Evolutionary conservation across 2,888 invertebrate species (phyloP), one percentile per base, ranked within the genome.

Genomic region (Tipula confusa): DNA sequence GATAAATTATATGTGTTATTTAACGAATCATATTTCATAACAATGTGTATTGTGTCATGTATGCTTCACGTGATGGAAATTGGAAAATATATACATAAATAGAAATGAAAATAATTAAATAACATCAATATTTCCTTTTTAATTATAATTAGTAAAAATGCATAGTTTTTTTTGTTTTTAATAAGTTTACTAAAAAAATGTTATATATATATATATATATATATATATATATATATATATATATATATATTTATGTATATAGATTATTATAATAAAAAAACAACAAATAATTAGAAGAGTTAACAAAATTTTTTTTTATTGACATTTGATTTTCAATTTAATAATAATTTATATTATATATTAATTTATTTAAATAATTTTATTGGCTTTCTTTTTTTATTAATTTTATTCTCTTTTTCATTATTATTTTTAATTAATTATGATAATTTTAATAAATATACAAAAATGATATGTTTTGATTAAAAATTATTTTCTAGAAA

Each of bases 401-500:
- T n/a, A n/a, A n/a, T n/a, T n/a, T n/a, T n/a, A n/a, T n/a, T n/a
- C n/a, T n/a, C n/a, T n/a, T n/a, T 64, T 64, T 64, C 24, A 24
- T 64, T 24, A 64, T 24, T 64, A 64, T 18, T 64, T 64, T 64
- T 64, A 64, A 64, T 64, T 64, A 64, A 64, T 64, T 64, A 64
- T 64, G 64, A 64, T 64, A 64, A 64, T 24, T 64, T 64, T 64
- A 64, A 64, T 64, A 64, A 64, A 64, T 64, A 64, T 64, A 64
- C 64, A 64, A 80, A 80, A 80, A 80, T 80, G 80, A 80, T 80
- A 80, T 80, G 80, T 80, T 80, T 80, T 80, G 80, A 80, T 80
- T 80, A 80, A 80, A 80, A 80, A 80, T 80, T 80, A 80, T 80
- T 64, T 80, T 80, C 80, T 80, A 80, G 29, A 80, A 80, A 80